Evolutionary conservation across 2,888 invertebrate genomes (phyloP).

Genomic region (Trissonchulus latispiculum): DNA sequence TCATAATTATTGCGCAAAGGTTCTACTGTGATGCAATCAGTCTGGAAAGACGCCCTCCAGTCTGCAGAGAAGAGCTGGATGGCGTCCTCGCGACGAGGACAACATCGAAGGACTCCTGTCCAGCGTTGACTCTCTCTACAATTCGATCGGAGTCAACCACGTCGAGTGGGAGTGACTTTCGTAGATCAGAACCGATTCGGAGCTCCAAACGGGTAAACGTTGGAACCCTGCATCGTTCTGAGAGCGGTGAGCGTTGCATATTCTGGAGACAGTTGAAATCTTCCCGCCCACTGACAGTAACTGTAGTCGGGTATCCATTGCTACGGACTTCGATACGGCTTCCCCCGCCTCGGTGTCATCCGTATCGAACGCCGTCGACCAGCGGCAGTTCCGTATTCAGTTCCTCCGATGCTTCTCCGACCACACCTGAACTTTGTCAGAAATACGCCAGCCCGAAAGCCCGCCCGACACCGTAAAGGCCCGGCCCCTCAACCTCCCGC

Average conservation of each 20-base stretch:
- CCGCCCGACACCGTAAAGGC: conserved; percentile 7
- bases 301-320: background rate
- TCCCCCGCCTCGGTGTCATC: too few relatives aligned
- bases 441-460: background rate
- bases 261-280: background rate
- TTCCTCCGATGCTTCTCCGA: background rate
- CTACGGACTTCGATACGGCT: too few relatives aligned
- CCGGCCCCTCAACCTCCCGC: background rate
- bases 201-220: background rate
- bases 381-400: too few relatives aligned
- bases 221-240: conserved; percentile 21
- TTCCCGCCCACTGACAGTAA: background rate
- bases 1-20: too few relatives aligned
- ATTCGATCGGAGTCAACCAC: too few relatives aligned
- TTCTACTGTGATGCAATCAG: too few relatives aligned
- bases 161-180: too few relatives aligned
- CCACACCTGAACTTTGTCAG: background rate
- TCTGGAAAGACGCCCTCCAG: background rate
- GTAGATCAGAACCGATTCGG: background rate
- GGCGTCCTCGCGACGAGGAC: background rate
- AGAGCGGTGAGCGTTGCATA: conserved; percentile 21
- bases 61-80: background rate
- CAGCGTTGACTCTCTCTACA: conserved; percentile 20
- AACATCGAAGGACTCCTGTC: background rate
- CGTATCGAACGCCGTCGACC: too few relatives aligned